These are phyloP conservation scores for Polymixis lichenea DNA, from an alignment of 2,888 invertebrate species.

Conservation along the genomic window DNA sequence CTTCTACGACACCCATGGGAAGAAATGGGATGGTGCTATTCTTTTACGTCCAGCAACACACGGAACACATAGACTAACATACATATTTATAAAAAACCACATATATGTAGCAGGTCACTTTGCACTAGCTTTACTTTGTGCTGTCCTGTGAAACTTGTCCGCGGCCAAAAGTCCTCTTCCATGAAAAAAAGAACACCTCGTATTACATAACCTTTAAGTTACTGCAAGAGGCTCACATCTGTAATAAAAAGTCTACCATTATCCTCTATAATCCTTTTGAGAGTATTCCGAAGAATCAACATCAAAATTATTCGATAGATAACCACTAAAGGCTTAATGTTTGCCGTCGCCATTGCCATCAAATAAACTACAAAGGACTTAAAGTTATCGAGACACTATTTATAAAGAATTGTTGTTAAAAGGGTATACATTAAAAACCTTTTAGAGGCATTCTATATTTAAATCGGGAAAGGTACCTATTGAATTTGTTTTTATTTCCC, in stretches of 20 bases:
- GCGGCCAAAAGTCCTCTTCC: too few species aligned
- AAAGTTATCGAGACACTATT: not conserved
- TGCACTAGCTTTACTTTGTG: too few species aligned
- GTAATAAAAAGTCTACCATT: not conserved
- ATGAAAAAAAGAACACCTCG: not conserved
- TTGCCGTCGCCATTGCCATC: not conserved
- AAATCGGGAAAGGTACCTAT: constrained; percentile 10
- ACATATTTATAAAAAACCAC: too few species aligned
- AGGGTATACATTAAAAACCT: constrained; percentile 15
- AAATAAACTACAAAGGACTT: constrained; percentile 14
- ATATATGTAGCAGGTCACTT: too few species aligned
- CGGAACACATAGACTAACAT: too few species aligned
- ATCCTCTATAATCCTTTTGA: too few species aligned
- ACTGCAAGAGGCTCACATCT: not conserved
- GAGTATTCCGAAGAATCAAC: not conserved
- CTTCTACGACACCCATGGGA: too few species aligned
- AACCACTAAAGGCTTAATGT: not conserved
- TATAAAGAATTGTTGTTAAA: constrained; percentile 16
- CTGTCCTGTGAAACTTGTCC: too few species aligned
- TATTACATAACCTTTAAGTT: not conserved
- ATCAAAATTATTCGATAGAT: not conserved
- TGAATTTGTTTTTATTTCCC: constrained; percentile 12
- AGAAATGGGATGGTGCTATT: too few species aligned
- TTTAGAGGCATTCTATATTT: constrained; percentile 23
- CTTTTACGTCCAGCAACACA: too few species aligned